Percentiles rank a stretch among this genome's conserved stretches.
Conservation (phyloP, 2,888 invertebrate species). For the Cataglyphis rosenhaueri region DNA sequence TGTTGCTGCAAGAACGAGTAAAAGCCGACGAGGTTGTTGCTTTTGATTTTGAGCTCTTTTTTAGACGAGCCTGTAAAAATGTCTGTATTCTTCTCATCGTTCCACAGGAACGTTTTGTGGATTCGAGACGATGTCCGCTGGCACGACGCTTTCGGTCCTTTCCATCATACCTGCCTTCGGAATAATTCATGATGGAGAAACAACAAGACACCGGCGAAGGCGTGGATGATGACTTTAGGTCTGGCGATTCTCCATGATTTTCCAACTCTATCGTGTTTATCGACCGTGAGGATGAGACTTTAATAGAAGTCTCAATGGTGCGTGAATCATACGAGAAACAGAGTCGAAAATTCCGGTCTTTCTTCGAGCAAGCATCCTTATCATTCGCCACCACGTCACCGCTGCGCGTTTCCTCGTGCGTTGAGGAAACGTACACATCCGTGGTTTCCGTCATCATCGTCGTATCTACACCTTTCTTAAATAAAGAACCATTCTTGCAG, state of each 20-base stretch:
- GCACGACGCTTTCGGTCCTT: slow-evolving; percentile 26
- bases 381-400: background rate
- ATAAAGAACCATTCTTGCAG: slow-evolving; percentile 24
- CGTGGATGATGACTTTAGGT: slow-evolving; percentile 81
- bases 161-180: slow-evolving; percentile 59
- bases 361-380: background rate
- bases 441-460: slow-evolving; percentile 19
- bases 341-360: slow-evolving; percentile 78
- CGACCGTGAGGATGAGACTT: slow-evolving; percentile 77
- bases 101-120: slow-evolving; percentile 72
- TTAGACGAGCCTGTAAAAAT: slow-evolving; percentile 78
- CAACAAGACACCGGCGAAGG: slow-evolving; percentile 84
- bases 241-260: slow-evolving; percentile 55
- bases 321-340: slow-evolving; percentile 82
- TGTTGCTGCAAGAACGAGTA: slow-evolving; percentile 29
- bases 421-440: slow-evolving; percentile 34
- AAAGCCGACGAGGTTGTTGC: slow-evolving; percentile 41
- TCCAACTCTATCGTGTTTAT: slow-evolving; percentile 39
- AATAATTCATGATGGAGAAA: slow-evolving; percentile 79
- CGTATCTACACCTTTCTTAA: background rate
- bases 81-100: slow-evolving; percentile 81
- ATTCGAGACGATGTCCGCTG: background rate
- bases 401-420: slow-evolving; percentile 9
- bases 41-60: slow-evolving; percentile 70
- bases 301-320: slow-evolving; percentile 80